Percentiles rank a stretch among this genome's conserved stretches.
These are phyloP conservation scores for Poeciliopsis occidentalis DNA, from an alignment of 2,113 vertebrate genomes.

Conservation along the genomic window DNA sequence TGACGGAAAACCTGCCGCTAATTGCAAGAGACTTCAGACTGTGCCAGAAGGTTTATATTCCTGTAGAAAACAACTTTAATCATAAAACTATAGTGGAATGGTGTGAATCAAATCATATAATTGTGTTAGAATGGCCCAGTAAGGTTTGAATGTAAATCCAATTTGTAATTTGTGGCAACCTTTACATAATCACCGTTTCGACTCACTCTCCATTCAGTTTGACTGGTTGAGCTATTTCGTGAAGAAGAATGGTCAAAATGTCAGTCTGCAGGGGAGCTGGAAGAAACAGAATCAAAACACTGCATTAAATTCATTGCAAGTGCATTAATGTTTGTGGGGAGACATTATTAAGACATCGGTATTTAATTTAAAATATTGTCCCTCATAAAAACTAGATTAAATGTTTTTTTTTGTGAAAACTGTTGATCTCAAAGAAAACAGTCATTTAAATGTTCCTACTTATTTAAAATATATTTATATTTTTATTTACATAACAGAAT, in stretches of 20 bases:
- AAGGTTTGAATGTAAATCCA: too few relatives aligned
- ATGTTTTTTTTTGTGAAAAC: conserved; percentile 13
- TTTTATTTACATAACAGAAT: too few relatives aligned
- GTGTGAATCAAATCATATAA: too few relatives aligned
- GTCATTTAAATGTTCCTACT: conserved; percentile 19
- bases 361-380: neutral
- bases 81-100: too few relatives aligned
- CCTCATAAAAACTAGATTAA: conserved; percentile 16
- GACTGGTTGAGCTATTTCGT: too few relatives aligned
- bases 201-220: too few relatives aligned
- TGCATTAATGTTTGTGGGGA: neutral
- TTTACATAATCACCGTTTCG: too few relatives aligned
- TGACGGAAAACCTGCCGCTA: neutral
- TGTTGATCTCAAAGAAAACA: conserved; percentile 37
- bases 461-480: neutral
- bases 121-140: too few relatives aligned
- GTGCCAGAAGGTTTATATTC: too few relatives aligned
- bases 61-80: too few relatives aligned
- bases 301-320: neutral
- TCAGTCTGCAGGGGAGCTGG: neutral
- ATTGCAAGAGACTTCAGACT: neutral
- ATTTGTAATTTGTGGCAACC: too few relatives aligned
- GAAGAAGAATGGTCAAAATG: neutral
- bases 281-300: neutral
- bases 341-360: neutral